Evolutionary conservation across 1,140 invertebrate genomes (phyloP).

Genomic region (Ips nitidus): DNA sequence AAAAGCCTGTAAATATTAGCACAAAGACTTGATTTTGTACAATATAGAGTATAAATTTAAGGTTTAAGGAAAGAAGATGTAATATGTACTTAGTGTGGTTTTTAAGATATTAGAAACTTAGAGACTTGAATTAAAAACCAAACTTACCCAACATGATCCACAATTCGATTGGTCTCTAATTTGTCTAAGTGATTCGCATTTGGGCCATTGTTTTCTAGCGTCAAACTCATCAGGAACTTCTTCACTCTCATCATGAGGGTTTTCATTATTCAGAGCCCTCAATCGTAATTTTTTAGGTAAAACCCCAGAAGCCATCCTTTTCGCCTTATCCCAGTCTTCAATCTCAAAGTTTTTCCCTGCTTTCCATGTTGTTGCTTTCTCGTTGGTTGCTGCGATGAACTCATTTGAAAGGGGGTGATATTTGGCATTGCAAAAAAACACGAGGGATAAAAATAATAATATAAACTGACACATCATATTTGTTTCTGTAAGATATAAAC

Average conservation of each 20-base stretch:
- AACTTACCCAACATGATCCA: conserved; percentile 38
- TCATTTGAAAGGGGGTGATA: conserved; percentile 26
- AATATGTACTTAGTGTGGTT: neutral
- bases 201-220: conserved; percentile 34
- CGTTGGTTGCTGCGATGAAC: conserved; percentile 24
- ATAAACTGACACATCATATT: too few species aligned
- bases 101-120: neutral
- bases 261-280: neutral
- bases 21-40: neutral
- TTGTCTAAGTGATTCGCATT: conserved; percentile 26
- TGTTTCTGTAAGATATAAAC: too few species aligned
- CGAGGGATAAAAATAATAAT: neutral
- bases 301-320: conserved; percentile 20
- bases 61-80: neutral
- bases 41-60: neutral
- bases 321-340: conserved; percentile 17
- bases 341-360: conserved; percentile 28
- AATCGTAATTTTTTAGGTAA: neutral
- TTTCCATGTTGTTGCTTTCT: conserved; percentile 22
- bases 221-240: conserved; percentile 37
- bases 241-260: conserved; percentile 17
- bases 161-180: conserved; percentile 37
- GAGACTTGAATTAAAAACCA: neutral
- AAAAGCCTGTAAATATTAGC: conserved; percentile 57
- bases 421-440: neutral